phyloP scores from a whole-genome alignment of 92 coral and sea anemone species.

The Palythoa caribaeorum region DNA sequence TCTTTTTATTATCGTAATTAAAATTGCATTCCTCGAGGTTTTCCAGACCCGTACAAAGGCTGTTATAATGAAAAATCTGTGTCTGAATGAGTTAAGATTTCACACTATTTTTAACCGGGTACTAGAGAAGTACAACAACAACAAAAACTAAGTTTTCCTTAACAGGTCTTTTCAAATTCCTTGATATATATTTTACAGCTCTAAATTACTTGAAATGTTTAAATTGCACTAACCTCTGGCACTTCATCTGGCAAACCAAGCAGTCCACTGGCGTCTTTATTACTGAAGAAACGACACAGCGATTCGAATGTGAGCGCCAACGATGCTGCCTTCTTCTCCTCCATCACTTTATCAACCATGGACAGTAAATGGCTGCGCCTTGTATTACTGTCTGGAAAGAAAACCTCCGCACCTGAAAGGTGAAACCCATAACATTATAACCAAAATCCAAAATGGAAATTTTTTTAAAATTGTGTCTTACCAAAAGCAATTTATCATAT shows the following conservation, averaged over 20 bases:
- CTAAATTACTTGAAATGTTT: neutral
- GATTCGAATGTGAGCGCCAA: constrained; percentile 98
- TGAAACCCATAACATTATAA: neutral
- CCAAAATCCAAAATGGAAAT: too few species aligned
- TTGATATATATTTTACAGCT: neutral
- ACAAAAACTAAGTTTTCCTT: too few species aligned
- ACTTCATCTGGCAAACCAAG: constrained; percentile 87
- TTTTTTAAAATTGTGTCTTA: too few species aligned
- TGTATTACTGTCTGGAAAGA: constrained; percentile 95
- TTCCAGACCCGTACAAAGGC: too few species aligned
- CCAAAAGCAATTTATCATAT: too few species aligned
- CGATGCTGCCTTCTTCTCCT: constrained; percentile 89
- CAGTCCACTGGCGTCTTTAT: constrained; percentile 97
- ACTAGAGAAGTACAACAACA: too few species aligned
- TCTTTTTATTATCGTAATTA: too few species aligned
- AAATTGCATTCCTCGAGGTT: too few species aligned
- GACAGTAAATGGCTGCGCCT: constrained; percentile 93
- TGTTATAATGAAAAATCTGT: too few species aligned
- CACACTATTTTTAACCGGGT: too few species aligned
- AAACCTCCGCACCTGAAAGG: constrained; percentile 91
- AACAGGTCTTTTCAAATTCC: too few species aligned
- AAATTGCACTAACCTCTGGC: constrained; percentile 69
- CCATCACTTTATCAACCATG: constrained; percentile 99
- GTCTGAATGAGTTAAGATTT: too few species aligned
- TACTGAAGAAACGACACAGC: constrained; percentile 95